These are phyloP conservation scores for Antedon bifida DNA, from an alignment of 35 echinoderm and acorn worm genomes.

Conservation along the genomic window DNA sequence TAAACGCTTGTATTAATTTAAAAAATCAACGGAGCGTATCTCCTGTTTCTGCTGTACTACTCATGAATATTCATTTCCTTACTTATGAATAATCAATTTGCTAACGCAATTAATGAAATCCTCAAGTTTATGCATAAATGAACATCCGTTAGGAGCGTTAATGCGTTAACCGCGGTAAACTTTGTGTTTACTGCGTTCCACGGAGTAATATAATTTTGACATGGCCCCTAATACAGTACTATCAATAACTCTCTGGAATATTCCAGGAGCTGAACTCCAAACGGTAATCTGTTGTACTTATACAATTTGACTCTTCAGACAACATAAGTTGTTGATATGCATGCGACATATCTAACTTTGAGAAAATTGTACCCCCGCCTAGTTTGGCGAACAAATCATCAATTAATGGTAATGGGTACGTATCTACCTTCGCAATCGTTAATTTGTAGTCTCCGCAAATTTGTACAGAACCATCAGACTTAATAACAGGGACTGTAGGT, in stretches of 20 bases:
- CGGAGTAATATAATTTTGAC: too few relatives aligned
- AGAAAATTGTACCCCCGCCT: constrained; percentile 14
- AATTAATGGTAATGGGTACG: constrained; percentile 35
- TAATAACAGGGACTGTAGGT: too few relatives aligned
- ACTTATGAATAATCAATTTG: too few relatives aligned
- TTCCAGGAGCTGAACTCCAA: constrained; percentile 35
- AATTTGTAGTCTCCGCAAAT: constrained; percentile 48
- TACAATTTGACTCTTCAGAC: constrained; percentile 18
- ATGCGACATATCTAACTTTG: constrained; percentile 27
- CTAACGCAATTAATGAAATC: too few relatives aligned
- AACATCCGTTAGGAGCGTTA: too few relatives aligned
- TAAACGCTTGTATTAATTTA: too few relatives aligned
- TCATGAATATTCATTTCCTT: too few relatives aligned
- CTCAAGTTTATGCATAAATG: too few relatives aligned
- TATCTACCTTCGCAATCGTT: constrained; percentile 19
- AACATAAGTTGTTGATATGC: constrained; percentile 29
- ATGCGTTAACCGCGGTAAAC: too few relatives aligned
- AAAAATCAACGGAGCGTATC: too few relatives aligned
- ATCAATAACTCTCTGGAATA: constrained; percentile 45
- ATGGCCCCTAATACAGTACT: neutral
- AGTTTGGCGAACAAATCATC: constrained; percentile 30
- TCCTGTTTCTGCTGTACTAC: too few relatives aligned
- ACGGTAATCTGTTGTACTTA: constrained; percentile 6
- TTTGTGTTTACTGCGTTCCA: too few relatives aligned
- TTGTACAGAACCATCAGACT: constrained; percentile 12